Base-by-base conservation (phyloP, 2,797 vertebrate genomes). In the Enteromius mattozi region DNA sequence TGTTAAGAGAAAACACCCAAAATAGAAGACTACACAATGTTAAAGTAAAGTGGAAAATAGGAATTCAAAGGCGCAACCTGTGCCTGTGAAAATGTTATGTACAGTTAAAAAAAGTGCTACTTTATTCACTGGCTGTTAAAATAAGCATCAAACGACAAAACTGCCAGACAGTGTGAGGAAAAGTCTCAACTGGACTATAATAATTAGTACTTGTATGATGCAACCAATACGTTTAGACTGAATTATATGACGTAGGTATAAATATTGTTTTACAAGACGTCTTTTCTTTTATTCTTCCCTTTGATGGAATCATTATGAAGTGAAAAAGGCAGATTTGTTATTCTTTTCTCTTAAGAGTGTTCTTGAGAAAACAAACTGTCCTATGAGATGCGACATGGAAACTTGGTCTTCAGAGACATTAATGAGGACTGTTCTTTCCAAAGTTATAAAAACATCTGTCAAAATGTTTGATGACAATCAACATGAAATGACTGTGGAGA, bases 1-100 rank as follows among this genome's bases (percentile, higher is more conserved):
- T 77, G 33, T 59, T 27, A 40, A 19, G 35, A 54, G 47, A 37
- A 69, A 80, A 37, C 63, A 80, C 78, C 78, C 78, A 63, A 63
- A 78, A 19, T 63, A 45, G 24, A 45, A 61, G 24, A 19, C 9
- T 27, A 3, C 56, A 13, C 61, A 1, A 10, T 30, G 16, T 42
- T 5, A 45, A 78, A 24, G 4, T 19, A 14, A 81, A 45, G 17
- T 71, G 51, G 51, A 61, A 72, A 71, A 21, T 30, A 35, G 61
- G 37, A 30, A 33, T 56, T 71, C 66, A 81, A 72, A 33, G 30
- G 27, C 0, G 1, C 68, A 72, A 71, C 3, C 3, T 49, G 12
- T 68, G 12, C 17, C 65, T 54, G 21, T n/a, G 14, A 40, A 9
- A 21, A 80, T 16, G 24, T 24, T 16, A 24, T 27, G 1, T 4